Base-by-base conservation (phyloP, 1,140 invertebrate genomes). In the Mylabris phalerata region DNA sequence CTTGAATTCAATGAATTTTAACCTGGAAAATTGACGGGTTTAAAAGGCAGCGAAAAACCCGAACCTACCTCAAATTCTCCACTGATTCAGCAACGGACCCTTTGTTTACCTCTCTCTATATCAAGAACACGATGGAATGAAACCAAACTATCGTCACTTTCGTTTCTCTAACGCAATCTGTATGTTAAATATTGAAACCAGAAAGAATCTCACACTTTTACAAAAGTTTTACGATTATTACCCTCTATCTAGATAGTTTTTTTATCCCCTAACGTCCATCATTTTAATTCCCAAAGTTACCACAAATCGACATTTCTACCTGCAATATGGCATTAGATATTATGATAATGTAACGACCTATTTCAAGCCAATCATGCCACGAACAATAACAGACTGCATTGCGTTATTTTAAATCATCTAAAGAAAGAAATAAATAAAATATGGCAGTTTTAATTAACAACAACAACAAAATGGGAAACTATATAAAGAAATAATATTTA, bases 341-440 rank as follows among this genome's bases (percentile, higher is more conserved):
- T 64, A 64, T 66, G 64, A 66, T 66, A 66, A 66, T 66, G 32
- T 32, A 32, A 56, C 60, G 59, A 66, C 64, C 64, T 64, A 66
- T 55, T 66, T 66, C 64, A 64, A 60, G 61, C 45, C 57, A 58
- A 63, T 66, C 64, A 52, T 64, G 64, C 63, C 64, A 66, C 51
- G 19, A 42, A 43, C 40, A 27, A 59, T 50, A 54, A 52, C 50
- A 46, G 52, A 51, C 47, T 60, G 58, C 58, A 60, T 54, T 60
- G 58, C 58, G 57, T 39, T 46, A 54, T 42, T 58, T 58, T 26
- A 40, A 45, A 42, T 40, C 32, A 47, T 7, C 32, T 32, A 32
- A 32, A 32, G 32, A 32, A 32, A 32, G 32, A 32, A 32, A 32
- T 32, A 32, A 32, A 32, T 32, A 32, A 32, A 32, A 45, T 45